Evolutionary conservation across 2,888 invertebrate genomes (phyloP).

Genomic region (Hydropsyche betteni): DNA sequence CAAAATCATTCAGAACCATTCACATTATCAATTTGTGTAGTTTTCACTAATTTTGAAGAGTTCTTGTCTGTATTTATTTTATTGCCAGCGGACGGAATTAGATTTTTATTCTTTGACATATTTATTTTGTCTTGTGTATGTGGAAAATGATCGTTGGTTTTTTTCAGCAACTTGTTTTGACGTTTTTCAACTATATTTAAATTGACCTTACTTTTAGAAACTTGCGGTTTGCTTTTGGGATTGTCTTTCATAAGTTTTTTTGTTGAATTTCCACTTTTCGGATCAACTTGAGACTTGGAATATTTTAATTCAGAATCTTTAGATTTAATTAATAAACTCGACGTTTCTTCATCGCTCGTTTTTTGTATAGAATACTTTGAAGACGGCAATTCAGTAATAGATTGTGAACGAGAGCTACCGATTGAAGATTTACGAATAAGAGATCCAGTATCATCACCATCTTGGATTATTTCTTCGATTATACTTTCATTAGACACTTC

Average conservation of each 20-base stretch:
- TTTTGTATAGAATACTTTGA: no score
- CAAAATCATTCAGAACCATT: background rate
- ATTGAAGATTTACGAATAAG: no score
- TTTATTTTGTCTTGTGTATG: background rate
- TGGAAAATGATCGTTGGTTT: background rate
- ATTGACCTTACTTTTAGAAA: no score
- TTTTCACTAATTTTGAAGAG: background rate
- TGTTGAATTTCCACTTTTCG: background rate
- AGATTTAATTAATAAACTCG: no score
- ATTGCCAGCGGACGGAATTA: background rate
- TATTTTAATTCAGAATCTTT: no score
- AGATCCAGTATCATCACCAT: conserved; percentile 10
- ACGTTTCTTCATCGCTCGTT: no score
- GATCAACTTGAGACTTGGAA: background rate
- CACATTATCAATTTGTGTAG: background rate
- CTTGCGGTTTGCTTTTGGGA: no score
- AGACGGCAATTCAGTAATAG: no score
- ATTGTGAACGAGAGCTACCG: no score
- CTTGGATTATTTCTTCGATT: conserved; percentile 47
- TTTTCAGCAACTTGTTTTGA: conserved; percentile 2
- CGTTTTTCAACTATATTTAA: background rate
- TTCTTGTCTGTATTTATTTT: background rate
- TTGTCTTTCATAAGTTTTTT: background rate
- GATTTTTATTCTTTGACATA: background rate
- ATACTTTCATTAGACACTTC: conserved; percentile 45